phyloP scores from a whole-genome alignment of 1,140 invertebrate genomes.

The Calephelis virginiensis region DNA sequence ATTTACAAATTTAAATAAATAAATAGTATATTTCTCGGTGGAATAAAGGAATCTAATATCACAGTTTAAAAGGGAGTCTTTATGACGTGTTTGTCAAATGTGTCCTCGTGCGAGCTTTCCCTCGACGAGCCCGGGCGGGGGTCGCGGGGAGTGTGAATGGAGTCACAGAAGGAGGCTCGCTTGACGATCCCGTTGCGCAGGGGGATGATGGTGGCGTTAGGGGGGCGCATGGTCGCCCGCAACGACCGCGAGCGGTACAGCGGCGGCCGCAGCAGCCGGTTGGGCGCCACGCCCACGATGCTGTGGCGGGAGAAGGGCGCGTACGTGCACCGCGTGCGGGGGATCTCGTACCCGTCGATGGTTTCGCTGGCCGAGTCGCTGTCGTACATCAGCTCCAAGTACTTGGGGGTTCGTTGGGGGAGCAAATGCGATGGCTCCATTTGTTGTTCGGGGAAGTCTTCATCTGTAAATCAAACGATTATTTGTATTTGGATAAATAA shows the following conservation, averaged over 20 bases:
- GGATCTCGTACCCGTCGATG: constrained; percentile 81
- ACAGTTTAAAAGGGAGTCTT: constrained; percentile 73
- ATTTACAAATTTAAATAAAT: constrained; percentile 68
- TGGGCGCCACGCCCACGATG: constrained; percentile 61
- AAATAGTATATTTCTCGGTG: constrained; percentile 56
- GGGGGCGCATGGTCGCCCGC: constrained; percentile 45
- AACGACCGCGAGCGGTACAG: constrained; percentile 56
- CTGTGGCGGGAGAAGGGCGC: constrained; percentile 55
- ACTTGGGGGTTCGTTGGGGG: constrained; percentile 76
- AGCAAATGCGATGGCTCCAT: constrained; percentile 63
- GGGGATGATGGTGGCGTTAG: constrained; percentile 63
- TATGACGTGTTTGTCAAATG: constrained; percentile 53
- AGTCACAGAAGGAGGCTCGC: constrained; percentile 54
- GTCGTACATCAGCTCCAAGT: constrained; percentile 80
- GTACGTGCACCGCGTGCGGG: constrained; percentile 58
- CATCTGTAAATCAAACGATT: constrained; percentile 44
- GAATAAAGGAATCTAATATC: constrained; percentile 45
- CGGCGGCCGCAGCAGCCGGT: constrained; percentile 50
- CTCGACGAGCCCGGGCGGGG: constrained; percentile 31
- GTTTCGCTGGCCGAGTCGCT: constrained; percentile 56
- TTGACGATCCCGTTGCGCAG: constrained; percentile 55
- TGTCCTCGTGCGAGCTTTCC: constrained; percentile 21
- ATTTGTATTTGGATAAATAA: too few species aligned
- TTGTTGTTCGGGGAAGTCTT: constrained; percentile 59
- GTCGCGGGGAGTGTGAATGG: constrained; percentile 25